These are phyloP conservation scores for Gortyna flavago DNA, from an alignment of 2,888 invertebrate genomes.

Conservation along the genomic window DNA sequence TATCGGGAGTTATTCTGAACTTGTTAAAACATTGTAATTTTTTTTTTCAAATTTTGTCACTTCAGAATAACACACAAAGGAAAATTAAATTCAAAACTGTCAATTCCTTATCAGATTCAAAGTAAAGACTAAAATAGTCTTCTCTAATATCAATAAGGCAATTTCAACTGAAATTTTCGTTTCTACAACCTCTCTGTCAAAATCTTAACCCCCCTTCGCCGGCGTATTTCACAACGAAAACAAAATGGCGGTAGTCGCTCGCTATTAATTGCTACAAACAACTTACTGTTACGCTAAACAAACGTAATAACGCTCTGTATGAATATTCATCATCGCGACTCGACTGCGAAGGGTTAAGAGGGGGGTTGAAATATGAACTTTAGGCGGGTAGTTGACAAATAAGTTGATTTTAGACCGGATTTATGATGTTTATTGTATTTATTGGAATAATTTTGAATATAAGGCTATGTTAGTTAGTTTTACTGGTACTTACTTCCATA, in stretches of 20 bases:
- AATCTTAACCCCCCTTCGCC: constrained; percentile 24
- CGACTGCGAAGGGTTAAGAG: constrained; percentile 49
- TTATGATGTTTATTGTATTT: constrained; percentile 22
- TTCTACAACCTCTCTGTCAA: neutral
- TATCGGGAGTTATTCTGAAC: neutral
- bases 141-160: neutral
- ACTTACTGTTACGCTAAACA: constrained; percentile 76
- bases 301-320: constrained; percentile 81
- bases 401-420: constrained; percentile 24
- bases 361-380: constrained; percentile 47
- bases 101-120: neutral
- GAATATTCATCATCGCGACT: constrained; percentile 83
- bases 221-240: constrained; percentile 16
- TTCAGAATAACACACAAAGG: neutral
- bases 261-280: constrained; percentile 78
- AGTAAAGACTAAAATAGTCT: neutral
- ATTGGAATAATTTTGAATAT: constrained; percentile 12
- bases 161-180: neutral
- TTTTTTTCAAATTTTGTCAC: neutral
- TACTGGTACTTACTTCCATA: no score
- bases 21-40: neutral
- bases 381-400: constrained; percentile 54
- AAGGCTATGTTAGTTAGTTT: neutral
- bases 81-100: neutral
- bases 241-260: constrained; percentile 60